Evolutionary conservation across 2,113 vertebrate genomes (phyloP).

Genomic region (Lanius collurio): DNA sequence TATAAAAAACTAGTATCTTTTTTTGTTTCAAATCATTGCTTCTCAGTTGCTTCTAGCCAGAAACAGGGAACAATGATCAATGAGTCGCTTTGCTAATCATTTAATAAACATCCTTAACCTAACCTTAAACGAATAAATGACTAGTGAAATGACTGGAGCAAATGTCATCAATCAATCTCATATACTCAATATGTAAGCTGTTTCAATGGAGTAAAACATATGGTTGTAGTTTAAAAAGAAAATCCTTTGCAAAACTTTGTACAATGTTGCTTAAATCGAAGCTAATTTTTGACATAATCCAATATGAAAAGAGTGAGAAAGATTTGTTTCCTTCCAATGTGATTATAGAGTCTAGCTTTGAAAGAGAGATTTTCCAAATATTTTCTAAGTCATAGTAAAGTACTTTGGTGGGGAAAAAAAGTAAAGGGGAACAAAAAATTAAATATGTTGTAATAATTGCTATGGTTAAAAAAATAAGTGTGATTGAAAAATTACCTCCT

Average conservation of each 20-base stretch:
- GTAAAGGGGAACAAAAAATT: background rate
- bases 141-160: constrained; percentile 58
- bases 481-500: background rate
- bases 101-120: constrained; percentile 47
- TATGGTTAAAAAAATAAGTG: background rate
- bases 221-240: constrained; percentile 71
- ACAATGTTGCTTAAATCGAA: constrained; percentile 39
- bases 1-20: background rate
- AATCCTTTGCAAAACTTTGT: constrained; percentile 60
- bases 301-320: constrained; percentile 60
- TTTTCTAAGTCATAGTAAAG: background rate
- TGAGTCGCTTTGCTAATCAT: constrained; percentile 45
- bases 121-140: constrained; percentile 59
- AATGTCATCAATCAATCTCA: constrained; percentile 66
- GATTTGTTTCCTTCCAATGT: constrained; percentile 54
- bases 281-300: constrained; percentile 73
- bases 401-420: background rate
- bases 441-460: background rate
- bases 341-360: constrained; percentile 7
- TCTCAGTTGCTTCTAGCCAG: background rate
- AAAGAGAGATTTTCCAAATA: constrained; percentile 3
- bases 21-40: background rate
- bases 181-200: constrained; percentile 34
- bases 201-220: constrained; percentile 61
- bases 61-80: constrained; percentile 21